phyloP scores from a whole-genome alignment of 1,140 invertebrate genomes.

The Trinorchestia longiramus region DNA sequence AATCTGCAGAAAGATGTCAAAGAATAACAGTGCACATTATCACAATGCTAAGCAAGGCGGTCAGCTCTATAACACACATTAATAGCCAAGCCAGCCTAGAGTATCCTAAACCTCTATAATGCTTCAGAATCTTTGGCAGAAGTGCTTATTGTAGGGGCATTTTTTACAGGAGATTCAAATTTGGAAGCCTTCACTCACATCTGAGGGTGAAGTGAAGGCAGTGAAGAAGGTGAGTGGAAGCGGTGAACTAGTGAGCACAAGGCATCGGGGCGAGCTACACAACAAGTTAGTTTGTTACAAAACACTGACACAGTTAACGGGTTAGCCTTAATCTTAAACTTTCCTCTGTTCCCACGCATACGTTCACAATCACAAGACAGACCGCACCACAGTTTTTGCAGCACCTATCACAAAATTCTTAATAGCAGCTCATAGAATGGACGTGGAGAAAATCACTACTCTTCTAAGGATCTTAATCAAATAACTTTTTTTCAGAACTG shows the following conservation, averaged over 20 bases:
- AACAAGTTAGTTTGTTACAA: constrained; percentile 55
- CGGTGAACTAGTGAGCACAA: constrained; percentile 44
- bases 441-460: not conserved
- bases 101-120: constrained; percentile 65
- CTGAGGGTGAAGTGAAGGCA: constrained; percentile 24
- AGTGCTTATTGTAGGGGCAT: constrained; percentile 63
- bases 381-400: not conserved
- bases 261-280: constrained; percentile 39
- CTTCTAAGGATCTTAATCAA: not conserved
- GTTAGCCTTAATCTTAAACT: constrained; percentile 2
- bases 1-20: not conserved
- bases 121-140: constrained; percentile 67
- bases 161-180: constrained; percentile 57
- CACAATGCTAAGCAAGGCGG: constrained; percentile 32
- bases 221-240: constrained; percentile 40
- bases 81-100: constrained; percentile 53
- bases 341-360: not conserved
- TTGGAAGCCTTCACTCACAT: constrained; percentile 48
- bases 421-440: not conserved
- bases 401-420: not conserved
- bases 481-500: not conserved
- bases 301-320: constrained; percentile 40
- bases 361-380: not conserved
- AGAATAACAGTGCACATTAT: not conserved
- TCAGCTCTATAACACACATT: constrained; percentile 39